phyloP scores from a whole-genome alignment of 1,140 invertebrate species.

The Thaumetopoea pityocampa region DNA sequence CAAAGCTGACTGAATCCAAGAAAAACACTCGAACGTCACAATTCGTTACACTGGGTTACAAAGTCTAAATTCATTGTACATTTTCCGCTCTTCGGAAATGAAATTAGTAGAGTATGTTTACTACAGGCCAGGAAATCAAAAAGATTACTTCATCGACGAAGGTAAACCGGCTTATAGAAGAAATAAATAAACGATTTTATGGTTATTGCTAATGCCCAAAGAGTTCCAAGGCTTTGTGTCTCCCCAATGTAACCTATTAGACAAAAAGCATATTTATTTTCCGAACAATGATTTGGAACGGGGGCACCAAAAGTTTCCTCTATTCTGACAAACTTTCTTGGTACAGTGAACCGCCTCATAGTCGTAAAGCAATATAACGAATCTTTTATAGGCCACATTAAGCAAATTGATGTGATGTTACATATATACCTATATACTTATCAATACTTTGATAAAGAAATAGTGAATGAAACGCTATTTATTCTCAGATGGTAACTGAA shows the following conservation, averaged over 20 bases:
- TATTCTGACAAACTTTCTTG: slow-evolving; percentile 44
- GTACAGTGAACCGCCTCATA: slow-evolving; percentile 26
- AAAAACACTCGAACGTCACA: slow-evolving; percentile 4
- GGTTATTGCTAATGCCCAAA: slow-evolving; percentile 13
- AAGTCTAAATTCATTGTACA: not conserved
- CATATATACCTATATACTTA: slow-evolving; percentile 31
- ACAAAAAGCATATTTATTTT: slow-evolving; percentile 35
- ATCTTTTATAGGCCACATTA: slow-evolving; percentile 59
- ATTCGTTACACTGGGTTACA: slow-evolving; percentile 2
- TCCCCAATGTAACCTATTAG: slow-evolving; percentile 31
- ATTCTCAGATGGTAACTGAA: too few species aligned
- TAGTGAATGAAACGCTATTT: too few species aligned
- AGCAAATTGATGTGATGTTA: slow-evolving; percentile 54
- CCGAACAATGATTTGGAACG: slow-evolving; percentile 26
- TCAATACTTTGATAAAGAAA: too few species aligned
- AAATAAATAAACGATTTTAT: slow-evolving; percentile 16
- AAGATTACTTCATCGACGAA: slow-evolving; percentile 1
- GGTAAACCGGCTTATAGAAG: not conserved
- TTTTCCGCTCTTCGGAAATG: not conserved
- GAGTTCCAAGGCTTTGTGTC: slow-evolving; percentile 19
- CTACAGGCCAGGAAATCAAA: too few species aligned
- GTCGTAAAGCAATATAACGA: slow-evolving; percentile 57
- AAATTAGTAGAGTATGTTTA: too few species aligned
- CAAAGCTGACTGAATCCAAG: slow-evolving; percentile 7
- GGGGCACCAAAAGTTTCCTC: slow-evolving; percentile 45